Percentiles rank a stretch among this genome's conserved stretches.
These are phyloP conservation scores for Sinocyclocheilus anophthalmus DNA, from an alignment of 2,113 vertebrate species.

Conservation along the genomic window DNA sequence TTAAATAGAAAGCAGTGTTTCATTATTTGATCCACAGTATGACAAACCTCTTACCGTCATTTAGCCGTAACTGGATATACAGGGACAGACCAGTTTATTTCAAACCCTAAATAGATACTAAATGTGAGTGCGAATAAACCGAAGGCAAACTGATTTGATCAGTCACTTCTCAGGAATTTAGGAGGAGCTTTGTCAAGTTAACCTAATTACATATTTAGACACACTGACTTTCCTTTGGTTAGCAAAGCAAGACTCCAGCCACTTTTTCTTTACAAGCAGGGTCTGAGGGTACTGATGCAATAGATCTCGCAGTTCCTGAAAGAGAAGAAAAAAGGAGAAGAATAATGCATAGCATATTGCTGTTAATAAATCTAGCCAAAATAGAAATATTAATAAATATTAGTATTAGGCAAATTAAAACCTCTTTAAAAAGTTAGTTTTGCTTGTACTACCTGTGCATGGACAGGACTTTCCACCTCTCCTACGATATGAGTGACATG, in stretches of 20 bases:
- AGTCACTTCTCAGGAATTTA: neutral
- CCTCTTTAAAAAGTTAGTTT: no score
- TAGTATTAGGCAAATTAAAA: neutral
- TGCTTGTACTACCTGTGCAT: slow-evolving; percentile 63
- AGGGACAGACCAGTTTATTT: neutral
- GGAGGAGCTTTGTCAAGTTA: slow-evolving; percentile 45
- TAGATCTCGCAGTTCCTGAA: slow-evolving; percentile 74
- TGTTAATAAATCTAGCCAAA: no score
- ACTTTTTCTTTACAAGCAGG: slow-evolving; percentile 67
- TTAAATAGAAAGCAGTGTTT: neutral
- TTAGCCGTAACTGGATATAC: neutral
- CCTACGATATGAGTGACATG: slow-evolving; percentile 77
- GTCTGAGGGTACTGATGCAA: slow-evolving; percentile 59
- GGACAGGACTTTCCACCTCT: slow-evolving; percentile 67
- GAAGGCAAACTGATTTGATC: neutral
- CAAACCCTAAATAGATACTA: neutral
- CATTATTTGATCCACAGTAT: neutral
- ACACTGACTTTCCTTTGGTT: slow-evolving; percentile 67
- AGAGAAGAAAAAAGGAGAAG: neutral
- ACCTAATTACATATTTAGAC: slow-evolving; percentile 55
- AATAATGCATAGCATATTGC: neutral
- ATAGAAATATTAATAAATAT: neutral
- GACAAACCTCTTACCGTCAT: neutral
- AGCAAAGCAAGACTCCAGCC: slow-evolving; percentile 78
- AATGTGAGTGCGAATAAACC: neutral